phyloP scores from a whole-genome alignment of 2,888 invertebrate genomes.

The Vesta saturnalis region DNA sequence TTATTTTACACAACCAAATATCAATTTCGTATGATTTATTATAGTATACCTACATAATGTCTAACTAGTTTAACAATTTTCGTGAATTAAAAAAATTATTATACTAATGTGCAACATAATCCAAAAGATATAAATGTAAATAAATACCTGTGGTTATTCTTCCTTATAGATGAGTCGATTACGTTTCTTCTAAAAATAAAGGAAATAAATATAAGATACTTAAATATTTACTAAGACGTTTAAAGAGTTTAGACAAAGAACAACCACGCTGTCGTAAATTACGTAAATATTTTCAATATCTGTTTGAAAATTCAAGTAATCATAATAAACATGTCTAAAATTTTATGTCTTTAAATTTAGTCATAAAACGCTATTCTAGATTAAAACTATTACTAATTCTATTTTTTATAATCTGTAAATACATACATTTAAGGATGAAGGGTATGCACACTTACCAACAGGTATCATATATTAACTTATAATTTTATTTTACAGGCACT shows the following conservation, averaged over 20 bases:
- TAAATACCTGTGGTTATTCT: not conserved
- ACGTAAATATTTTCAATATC: slow-evolving; percentile 47
- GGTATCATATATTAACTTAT: not conserved
- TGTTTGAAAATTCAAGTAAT: slow-evolving; percentile 52
- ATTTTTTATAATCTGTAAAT: slow-evolving; percentile 6
- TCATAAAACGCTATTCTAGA: slow-evolving; percentile 46
- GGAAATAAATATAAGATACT: not conserved
- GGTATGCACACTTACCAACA: not conserved
- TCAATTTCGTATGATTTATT: too few species aligned
- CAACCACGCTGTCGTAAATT: slow-evolving; percentile 8
- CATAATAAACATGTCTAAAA: slow-evolving; percentile 54
- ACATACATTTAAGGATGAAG: not conserved
- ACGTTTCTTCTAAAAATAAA: not conserved
- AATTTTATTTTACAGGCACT: not conserved
- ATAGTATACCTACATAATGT: too few species aligned
- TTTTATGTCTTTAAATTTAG: slow-evolving; percentile 51
- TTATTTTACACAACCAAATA: too few species aligned
- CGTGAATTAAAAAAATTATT: too few species aligned
- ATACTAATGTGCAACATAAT: too few species aligned
- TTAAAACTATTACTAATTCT: slow-evolving; percentile 21
- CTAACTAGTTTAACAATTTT: too few species aligned
- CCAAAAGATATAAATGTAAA: not conserved
- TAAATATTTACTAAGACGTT: not conserved
- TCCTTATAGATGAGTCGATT: not conserved
- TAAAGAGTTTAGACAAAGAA: not conserved